phyloP scores from a whole-genome alignment of 2,888 invertebrate genomes.

The Pediacus dermestoides region DNA sequence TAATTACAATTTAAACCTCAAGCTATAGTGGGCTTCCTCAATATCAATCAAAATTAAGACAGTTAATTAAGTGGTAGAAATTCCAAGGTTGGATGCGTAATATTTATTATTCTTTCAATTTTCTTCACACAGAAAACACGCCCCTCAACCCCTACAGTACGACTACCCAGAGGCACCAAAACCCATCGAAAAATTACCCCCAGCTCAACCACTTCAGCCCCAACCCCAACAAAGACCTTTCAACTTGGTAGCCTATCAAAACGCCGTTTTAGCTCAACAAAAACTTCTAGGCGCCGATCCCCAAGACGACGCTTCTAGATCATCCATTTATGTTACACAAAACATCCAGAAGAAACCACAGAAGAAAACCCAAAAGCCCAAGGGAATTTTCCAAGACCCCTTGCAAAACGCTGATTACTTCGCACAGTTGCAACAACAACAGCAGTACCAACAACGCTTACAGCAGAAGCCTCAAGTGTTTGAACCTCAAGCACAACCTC shows the following conservation, averaged over 20 bases:
- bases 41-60: too few relatives aligned
- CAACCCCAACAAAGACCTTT: background rate
- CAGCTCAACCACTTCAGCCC: constrained; percentile 2
- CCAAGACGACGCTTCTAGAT: constrained; percentile 9
- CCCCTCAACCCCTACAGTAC: constrained; percentile 7
- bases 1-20: too few relatives aligned
- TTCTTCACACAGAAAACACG: constrained; percentile 7
- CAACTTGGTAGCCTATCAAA: constrained; percentile 12
- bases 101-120: too few relatives aligned
- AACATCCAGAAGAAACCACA: constrained; percentile 13
- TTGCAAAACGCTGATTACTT: constrained; percentile 13
- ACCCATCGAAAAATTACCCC: background rate
- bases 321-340: constrained; percentile 13
- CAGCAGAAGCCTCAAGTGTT: constrained; percentile 4
- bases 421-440: constrained; percentile 8
- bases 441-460: constrained; percentile 13
- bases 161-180: constrained; percentile 9
- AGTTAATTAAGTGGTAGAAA: too few relatives aligned
- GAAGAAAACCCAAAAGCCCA: constrained; percentile 11
- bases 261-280: constrained; percentile 13
- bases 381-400: too few relatives aligned
- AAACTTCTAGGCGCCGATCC: constrained; percentile 11
- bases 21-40: too few relatives aligned
- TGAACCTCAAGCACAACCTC: background rate
- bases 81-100: too few relatives aligned